Evolutionary conservation across 1,140 invertebrate genomes (phyloP), one percentile per base, ranked within the genome.

Genomic region (Drusus annulatus): DNA sequence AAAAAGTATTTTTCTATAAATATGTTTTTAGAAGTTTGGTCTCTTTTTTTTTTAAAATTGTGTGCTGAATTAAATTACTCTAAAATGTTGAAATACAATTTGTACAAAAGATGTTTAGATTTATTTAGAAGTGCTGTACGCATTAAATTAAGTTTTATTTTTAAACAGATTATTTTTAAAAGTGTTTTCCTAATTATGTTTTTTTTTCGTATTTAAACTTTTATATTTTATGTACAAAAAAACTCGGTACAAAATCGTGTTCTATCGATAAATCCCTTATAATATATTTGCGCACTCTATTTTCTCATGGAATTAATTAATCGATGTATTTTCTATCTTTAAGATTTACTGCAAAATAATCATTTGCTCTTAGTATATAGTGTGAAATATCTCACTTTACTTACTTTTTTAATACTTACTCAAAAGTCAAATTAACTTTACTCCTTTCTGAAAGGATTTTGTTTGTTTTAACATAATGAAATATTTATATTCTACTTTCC

Each of bases 121-220:
- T 50, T 69, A 21, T 69, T 50, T 69, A 65, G n/a, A 65, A 65
- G 25, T n/a, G n/a, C 17, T 69, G 36, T n/a, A 23, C 23, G 19
- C 36, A 50, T 50, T 19, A 69, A 50, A 21, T 50, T 69, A 50
- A 19, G 16, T 65, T 60, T 65, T 65, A 65, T 65, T 65, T 65
- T 28, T 25, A 31, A 63, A 65, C n/a, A 45, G 65, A 69, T 45
- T 69, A 16, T 69, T 69, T 50, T 50, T 21, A 16, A 69, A 16
- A 45, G 62, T 69, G 65, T 69, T 69, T 69, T 51, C 36, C 23
- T 69, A 69, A 69, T 69, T 69, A 69, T 69, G 65, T 69, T 69
- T 69, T 69, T 68, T 19, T 45, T 69, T 45, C 25, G 23, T 69
- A 45, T 50, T 69, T 50, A 69, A 69, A 69, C 65, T 69, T 69